phyloP scores from a whole-genome alignment of 1,140 invertebrate species.

The Teleopsis dalmanni region DNA sequence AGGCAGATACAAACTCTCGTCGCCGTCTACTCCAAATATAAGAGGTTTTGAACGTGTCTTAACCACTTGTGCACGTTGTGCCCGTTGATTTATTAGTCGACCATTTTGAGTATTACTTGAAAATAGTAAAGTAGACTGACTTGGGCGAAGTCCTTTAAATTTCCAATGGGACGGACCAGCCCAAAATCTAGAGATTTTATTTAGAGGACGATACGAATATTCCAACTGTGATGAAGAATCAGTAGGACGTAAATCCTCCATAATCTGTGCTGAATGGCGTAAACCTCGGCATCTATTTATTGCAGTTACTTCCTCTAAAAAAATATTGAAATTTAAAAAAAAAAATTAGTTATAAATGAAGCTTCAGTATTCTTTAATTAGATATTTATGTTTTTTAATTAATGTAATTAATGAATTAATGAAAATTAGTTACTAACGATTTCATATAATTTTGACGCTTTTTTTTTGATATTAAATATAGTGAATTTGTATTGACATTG shows the following conservation, averaged over 20 bases:
- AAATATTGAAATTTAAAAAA: neutral
- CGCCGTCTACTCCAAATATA: constrained; percentile 22
- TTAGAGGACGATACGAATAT: constrained; percentile 41
- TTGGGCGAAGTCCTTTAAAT: constrained; percentile 27
- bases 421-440: no score
- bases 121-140: constrained; percentile 16
- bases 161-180: constrained; percentile 44
- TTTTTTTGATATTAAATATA: no score
- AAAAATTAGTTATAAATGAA: no score
- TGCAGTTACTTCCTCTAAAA: constrained; percentile 27
- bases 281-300: constrained; percentile 31
- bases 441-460: no score
- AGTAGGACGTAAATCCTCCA: constrained; percentile 37
- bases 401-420: constrained; percentile 1
- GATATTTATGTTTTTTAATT: neutral
- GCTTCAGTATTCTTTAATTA: no score
- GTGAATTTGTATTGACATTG: no score
- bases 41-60: constrained; percentile 21
- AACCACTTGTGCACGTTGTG: neutral
- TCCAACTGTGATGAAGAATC: constrained; percentile 34
- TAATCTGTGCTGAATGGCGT: constrained; percentile 25
- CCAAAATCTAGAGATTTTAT: constrained; percentile 43
- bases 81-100: constrained; percentile 7
- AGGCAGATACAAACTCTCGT: constrained; percentile 23
- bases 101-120: constrained; percentile 7